Conservation (phyloP, 2,113 vertebrate species). For the Rallus limicola region DNA sequence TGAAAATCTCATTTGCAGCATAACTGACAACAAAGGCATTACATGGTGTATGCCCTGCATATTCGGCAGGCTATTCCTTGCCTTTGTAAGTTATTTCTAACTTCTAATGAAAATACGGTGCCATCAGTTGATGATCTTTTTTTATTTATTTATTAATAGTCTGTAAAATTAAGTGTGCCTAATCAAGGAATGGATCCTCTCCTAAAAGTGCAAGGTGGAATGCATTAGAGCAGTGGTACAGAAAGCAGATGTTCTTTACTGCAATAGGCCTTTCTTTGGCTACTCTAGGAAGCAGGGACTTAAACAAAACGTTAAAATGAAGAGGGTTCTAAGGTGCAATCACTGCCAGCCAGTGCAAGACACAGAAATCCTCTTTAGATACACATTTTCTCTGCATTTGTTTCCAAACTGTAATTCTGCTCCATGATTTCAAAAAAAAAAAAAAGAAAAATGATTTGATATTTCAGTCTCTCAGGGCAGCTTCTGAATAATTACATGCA, state of each 20-base stretch:
- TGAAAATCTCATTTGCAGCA: constrained; percentile 75
- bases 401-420: constrained; percentile 50
- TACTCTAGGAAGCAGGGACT: constrained; percentile 23
- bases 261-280: constrained; percentile 47
- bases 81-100: constrained; percentile 65
- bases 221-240: constrained; percentile 40
- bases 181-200: constrained; percentile 53
- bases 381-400: constrained; percentile 27
- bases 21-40: constrained; percentile 72
- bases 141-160: constrained; percentile 44
- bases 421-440: background rate
- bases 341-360: constrained; percentile 16
- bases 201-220: constrained; percentile 62
- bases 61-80: constrained; percentile 30
- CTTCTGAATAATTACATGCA: constrained; percentile 25
- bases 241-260: constrained; percentile 59
- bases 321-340: constrained; percentile 43
- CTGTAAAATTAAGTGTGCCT: constrained; percentile 66
- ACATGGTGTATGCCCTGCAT: constrained; percentile 28
- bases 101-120: constrained; percentile 32
- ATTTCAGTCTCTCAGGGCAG: constrained; percentile 13
- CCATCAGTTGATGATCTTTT: constrained; percentile 48
- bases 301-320: constrained; percentile 61
- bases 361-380: constrained; percentile 2
- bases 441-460: background rate